These are phyloP conservation scores for Cheilosia impressa DNA, from an alignment of 2,888 invertebrate genomes.

Conservation along the genomic window DNA sequence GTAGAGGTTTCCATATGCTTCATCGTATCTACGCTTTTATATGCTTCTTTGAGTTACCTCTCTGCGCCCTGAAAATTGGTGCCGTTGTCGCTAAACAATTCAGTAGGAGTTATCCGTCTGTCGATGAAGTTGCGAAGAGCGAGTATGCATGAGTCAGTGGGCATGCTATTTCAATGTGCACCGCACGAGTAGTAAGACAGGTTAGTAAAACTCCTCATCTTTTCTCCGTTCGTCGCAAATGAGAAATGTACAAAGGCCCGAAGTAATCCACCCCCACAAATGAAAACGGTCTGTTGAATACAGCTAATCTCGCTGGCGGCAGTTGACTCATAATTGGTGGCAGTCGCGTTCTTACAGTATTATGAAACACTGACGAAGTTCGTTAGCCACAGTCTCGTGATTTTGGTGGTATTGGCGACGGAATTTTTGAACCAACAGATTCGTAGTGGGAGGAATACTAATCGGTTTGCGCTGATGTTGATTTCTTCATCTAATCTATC, in stretches of 20 bases:
- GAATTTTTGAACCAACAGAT: background rate
- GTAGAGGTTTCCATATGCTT: constrained; percentile 7
- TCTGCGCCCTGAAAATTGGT: constrained; percentile 33
- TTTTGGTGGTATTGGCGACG: constrained; percentile 12
- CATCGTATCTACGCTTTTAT: background rate
- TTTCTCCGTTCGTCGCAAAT: constrained; percentile 52
- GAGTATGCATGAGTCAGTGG: constrained; percentile 65
- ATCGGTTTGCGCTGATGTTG: too few species aligned
- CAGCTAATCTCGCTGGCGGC: constrained; percentile 26
- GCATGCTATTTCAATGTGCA: constrained; percentile 65
- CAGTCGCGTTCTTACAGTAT: background rate
- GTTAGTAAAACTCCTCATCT: constrained; percentile 64
- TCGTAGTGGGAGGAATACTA: background rate
- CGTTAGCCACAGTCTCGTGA: constrained; percentile 21
- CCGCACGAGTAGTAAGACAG: constrained; percentile 55
- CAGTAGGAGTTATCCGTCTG: constrained; percentile 43
- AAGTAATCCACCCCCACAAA: constrained; percentile 52
- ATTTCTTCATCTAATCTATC: too few species aligned
- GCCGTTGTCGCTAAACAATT: constrained; percentile 38
- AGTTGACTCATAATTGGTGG: constrained; percentile 51
- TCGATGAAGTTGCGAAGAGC: constrained; percentile 64
- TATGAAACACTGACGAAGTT: background rate
- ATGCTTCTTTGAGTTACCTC: constrained; percentile 3
- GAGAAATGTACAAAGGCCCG: constrained; percentile 45
- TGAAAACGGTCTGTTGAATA: constrained; percentile 56